Evolutionary conservation across 2,888 invertebrate species (phyloP).

Genomic region (Prosopocoilus inquinatus): DNA sequence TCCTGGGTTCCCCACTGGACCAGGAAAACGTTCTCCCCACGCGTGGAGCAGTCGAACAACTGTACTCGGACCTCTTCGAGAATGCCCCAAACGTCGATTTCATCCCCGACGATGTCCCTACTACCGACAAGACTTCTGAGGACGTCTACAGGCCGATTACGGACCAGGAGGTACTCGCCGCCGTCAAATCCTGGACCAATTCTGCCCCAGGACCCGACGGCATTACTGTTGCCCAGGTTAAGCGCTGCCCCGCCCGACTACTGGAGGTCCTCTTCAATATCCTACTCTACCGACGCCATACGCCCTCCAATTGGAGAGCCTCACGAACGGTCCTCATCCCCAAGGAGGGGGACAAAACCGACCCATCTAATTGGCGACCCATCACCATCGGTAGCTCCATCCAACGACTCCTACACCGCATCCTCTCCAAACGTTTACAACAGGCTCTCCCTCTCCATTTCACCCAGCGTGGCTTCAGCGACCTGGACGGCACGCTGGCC

Average conservation of each 20-base stretch:
- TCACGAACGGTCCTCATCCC: conserved; percentile 22
- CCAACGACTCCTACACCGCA: conserved; percentile 31
- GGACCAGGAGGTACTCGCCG: conserved; percentile 15
- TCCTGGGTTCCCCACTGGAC: too few relatives aligned
- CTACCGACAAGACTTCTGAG: background rate
- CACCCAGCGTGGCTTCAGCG: conserved; percentile 36
- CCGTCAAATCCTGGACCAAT: conserved; percentile 12
- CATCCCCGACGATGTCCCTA: background rate
- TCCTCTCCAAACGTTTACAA: conserved; percentile 23
- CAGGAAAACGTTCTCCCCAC: too few relatives aligned
- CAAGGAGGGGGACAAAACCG: conserved; percentile 24
- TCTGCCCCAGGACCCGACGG: conserved; percentile 24
- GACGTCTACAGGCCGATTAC: conserved; percentile 3
- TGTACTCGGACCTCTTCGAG: too few relatives aligned
- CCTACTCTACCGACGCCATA: conserved; percentile 4
- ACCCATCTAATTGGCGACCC: conserved; percentile 33
- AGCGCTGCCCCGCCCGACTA: background rate
- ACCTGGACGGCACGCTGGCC: conserved; percentile 42
- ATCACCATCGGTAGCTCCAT: conserved; percentile 33
- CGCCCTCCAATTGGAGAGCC: background rate
- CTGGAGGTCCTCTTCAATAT: conserved; percentile 19
- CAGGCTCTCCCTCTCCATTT: conserved; percentile 12
- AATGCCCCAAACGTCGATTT: too few relatives aligned
- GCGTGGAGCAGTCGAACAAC: too few relatives aligned
- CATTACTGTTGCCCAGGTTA: conserved; percentile 9